Conservation (phyloP, 1,140 invertebrate genomes). For the Lamellibrachia luymesi region DNA sequence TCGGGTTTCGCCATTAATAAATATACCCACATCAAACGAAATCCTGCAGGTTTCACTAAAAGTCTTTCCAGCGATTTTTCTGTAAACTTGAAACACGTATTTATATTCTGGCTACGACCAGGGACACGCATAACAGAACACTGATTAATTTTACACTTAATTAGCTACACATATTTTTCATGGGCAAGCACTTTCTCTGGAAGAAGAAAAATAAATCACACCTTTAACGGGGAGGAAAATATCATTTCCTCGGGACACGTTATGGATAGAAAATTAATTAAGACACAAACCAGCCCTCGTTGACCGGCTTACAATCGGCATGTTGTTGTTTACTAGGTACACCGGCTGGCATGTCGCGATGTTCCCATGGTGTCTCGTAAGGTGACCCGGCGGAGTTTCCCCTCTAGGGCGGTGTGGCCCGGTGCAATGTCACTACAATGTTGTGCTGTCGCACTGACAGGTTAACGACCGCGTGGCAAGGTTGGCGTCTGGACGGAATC, state of each 20-base stretch:
- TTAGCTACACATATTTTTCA: not conserved
- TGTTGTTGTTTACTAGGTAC: too few species aligned
- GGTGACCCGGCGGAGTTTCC: not conserved
- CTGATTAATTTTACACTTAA: not conserved
- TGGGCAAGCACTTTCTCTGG: not conserved
- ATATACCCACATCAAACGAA: too few species aligned
- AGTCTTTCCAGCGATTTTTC: too few species aligned
- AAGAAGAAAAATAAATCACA: not conserved
- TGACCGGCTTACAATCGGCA: too few species aligned
- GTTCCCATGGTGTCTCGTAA: not conserved
- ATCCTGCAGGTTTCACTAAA: too few species aligned
- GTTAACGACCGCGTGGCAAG: not conserved
- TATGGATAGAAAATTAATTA: not conserved
- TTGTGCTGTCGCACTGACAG: not conserved
- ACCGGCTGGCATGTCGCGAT: not conserved
- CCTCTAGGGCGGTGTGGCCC: not conserved
- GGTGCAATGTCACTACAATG: not conserved
- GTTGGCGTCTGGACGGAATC: not conserved
- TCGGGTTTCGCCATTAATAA: too few species aligned
- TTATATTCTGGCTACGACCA: not conserved
- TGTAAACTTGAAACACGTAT: too few species aligned
- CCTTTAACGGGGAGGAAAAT: too few species aligned
- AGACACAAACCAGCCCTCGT: too few species aligned
- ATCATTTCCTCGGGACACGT: not conserved
- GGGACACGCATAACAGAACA: not conserved